These are phyloP conservation scores for Fopius arisanus DNA, from an alignment of 1,140 invertebrate species.

Conservation along the genomic window DNA sequence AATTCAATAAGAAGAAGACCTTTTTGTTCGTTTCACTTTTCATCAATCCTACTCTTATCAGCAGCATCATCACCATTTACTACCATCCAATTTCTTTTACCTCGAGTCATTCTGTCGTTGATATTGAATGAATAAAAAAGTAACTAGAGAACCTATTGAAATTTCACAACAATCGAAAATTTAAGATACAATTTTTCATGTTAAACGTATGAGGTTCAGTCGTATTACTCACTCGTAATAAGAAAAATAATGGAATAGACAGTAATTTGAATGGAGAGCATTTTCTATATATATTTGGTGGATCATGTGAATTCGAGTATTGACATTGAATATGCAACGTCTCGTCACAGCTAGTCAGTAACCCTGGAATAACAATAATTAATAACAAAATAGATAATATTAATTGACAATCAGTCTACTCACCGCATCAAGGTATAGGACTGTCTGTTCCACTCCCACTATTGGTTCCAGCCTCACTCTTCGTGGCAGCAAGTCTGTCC, in stretches of 20 bases:
- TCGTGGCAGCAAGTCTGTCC: slow-evolving; percentile 61
- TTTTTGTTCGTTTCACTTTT: too few species aligned
- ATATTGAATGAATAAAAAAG: neutral
- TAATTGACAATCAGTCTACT: slow-evolving; percentile 19
- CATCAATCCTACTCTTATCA: neutral
- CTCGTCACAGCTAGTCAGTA: slow-evolving; percentile 6
- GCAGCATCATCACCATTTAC: neutral
- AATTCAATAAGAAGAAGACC: neutral
- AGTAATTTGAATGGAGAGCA: neutral
- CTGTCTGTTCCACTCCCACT: slow-evolving; percentile 81
- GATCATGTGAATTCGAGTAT: neutral
- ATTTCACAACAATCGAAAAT: neutral
- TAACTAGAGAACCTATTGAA: neutral
- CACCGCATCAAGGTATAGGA: slow-evolving; percentile 68
- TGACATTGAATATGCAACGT: neutral
- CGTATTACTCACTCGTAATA: neutral
- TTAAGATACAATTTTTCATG: neutral
- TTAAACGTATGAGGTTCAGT: neutral
- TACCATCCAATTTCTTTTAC: neutral
- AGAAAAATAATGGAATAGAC: slow-evolving; percentile 2
- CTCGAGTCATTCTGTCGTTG: neutral
- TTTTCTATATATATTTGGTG: slow-evolving; percentile 3
- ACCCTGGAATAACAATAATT: neutral
- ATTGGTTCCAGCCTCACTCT: slow-evolving; percentile 69
- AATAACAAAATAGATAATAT: neutral